Evolutionary conservation across 2,888 invertebrate species (phyloP).

Genomic region (Tipula lateralis): DNA sequence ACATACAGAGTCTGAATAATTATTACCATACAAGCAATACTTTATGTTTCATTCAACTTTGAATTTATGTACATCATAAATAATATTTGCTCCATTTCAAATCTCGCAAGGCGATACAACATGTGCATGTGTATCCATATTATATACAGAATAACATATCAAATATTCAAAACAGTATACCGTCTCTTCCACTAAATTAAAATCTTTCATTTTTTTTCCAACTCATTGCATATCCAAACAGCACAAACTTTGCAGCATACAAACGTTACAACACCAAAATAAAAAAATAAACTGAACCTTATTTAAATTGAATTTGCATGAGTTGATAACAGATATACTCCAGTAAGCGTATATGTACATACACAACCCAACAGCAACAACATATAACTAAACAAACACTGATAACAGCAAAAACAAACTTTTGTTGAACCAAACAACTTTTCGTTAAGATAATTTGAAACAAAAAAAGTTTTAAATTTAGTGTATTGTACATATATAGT

Average conservation of each 20-base stretch:
- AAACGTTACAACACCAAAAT: neutral
- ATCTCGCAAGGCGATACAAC: neutral
- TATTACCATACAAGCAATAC: too few species aligned
- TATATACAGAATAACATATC: neutral
- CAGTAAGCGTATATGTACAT: neutral
- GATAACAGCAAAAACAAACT: neutral
- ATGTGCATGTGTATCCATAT: neutral
- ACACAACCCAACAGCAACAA: neutral
- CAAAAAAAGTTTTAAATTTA: neutral
- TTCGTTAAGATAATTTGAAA: neutral
- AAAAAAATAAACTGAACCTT: neutral
- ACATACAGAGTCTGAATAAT: too few species aligned
- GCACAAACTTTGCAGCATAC: neutral
- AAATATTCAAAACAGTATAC: constrained; percentile 19
- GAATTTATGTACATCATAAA: neutral
- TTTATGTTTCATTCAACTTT: too few species aligned
- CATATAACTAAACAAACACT: neutral
- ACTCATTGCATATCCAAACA: neutral
- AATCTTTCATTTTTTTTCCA: neutral
- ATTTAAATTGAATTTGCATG: constrained; percentile 4
- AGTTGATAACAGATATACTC: neutral
- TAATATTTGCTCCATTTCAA: neutral
- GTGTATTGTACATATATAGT: neutral
- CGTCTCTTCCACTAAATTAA: neutral
- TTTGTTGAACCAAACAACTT: neutral